These are phyloP conservation scores for Ennomos quercinarius DNA, from an alignment of 2,888 invertebrate species.

Conservation along the genomic window DNA sequence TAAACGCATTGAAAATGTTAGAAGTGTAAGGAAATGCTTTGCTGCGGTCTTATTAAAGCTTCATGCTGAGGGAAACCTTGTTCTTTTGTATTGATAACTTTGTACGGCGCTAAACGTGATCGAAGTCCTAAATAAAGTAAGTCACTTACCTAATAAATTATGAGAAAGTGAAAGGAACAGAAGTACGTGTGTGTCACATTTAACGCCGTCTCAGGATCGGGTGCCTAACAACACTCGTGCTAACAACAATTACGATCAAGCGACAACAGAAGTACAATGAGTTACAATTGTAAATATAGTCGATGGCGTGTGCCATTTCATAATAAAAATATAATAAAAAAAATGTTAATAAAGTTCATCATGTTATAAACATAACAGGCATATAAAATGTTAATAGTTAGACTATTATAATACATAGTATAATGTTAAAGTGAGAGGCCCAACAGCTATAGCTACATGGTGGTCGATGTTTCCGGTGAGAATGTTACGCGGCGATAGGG, in stretches of 20 bases:
- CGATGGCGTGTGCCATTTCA: constrained; percentile 84
- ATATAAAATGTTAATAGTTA: constrained; percentile 85
- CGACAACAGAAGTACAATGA: constrained; percentile 79
- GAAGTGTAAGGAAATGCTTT: constrained; percentile 27
- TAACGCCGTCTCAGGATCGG: constrained; percentile 66
- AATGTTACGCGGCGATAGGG: constrained; percentile 77
- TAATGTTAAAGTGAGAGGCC: constrained; percentile 85
- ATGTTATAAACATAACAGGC: constrained; percentile 86
- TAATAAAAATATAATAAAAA: constrained; percentile 63
- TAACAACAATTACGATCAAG: constrained; percentile 78
- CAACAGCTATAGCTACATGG: constrained; percentile 84
- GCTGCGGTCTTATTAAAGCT: constrained; percentile 51
- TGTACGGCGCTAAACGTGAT: constrained; percentile 65
- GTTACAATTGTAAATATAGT: constrained; percentile 83
- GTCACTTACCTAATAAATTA: constrained; percentile 43
- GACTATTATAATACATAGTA: constrained; percentile 85
- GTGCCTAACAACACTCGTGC: constrained; percentile 81
- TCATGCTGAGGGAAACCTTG: constrained; percentile 42
- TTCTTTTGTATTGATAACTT: constrained; percentile 39
- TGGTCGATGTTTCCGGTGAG: constrained; percentile 82
- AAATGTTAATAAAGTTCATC: constrained; percentile 82
- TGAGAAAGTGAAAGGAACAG: constrained; percentile 4
- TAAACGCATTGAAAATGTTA: constrained; percentile 26
- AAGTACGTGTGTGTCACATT: constrained; percentile 52
- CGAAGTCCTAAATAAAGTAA: constrained; percentile 39